Conservation (phyloP, 2,797 vertebrate species). For the Sylvia borin region DNA sequence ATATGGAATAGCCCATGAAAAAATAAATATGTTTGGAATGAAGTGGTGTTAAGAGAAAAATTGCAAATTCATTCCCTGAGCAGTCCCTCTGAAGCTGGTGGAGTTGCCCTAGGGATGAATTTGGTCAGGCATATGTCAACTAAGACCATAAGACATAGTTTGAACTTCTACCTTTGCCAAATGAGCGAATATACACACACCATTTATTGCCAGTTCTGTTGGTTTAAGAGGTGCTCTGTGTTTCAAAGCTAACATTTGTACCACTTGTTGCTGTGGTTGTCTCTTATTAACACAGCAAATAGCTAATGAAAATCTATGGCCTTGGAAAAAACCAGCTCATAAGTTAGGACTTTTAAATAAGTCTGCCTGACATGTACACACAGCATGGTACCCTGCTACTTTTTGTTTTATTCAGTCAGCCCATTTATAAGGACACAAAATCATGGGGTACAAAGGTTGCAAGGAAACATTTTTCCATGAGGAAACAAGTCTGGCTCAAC, state of each 20-base stretch:
- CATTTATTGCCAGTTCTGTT: conserved; percentile 59
- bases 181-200: conserved; percentile 39
- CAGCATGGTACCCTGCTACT: conserved; percentile 18
- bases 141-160: background rate
- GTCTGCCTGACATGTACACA: conserved; percentile 3
- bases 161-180: conserved; percentile 52
- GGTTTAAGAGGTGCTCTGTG: conserved; percentile 59
- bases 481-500: conserved; percentile 52
- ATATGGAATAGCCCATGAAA: background rate
- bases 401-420: conserved; percentile 54
- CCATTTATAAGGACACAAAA: conserved; percentile 62
- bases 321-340: conserved; percentile 64
- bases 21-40: background rate
- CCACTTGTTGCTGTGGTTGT: conserved; percentile 65
- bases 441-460: conserved; percentile 4
- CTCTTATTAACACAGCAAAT: conserved; percentile 64
- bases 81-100: background rate
- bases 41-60: conserved; percentile 26
- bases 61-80: background rate
- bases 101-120: conserved; percentile 49
- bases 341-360: conserved; percentile 62
- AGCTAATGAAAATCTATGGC: conserved; percentile 68
- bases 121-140: conserved; percentile 14
- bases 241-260: conserved; percentile 63
- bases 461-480: conserved; percentile 48